phyloP scores from a whole-genome alignment of 2,113 vertebrate genomes.

The Sarotherodon lohbergeri region DNA sequence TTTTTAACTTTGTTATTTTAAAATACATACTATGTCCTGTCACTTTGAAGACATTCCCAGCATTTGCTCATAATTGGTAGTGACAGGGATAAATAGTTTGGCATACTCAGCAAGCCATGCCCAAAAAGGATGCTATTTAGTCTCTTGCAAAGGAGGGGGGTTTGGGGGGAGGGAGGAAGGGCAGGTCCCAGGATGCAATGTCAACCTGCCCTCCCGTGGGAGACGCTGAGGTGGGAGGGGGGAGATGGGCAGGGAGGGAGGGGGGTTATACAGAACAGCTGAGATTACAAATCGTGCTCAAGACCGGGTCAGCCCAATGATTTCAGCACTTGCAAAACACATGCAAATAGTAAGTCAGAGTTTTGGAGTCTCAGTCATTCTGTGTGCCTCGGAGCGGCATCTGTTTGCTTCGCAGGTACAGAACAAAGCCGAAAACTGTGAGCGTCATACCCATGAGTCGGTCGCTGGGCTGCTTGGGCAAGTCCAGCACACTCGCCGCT shows the following conservation, averaged over 20 bases:
- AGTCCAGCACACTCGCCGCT: neutral
- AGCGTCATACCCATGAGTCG: conserved; percentile 24
- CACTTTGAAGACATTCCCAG: conserved; percentile 74
- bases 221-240: too few species aligned
- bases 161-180: too few species aligned
- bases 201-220: too few species aligned
- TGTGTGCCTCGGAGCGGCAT: neutral
- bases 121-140: conserved; percentile 59
- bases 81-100: conserved; percentile 69
- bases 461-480: neutral
- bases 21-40: conserved; percentile 70
- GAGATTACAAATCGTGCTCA: conserved; percentile 60
- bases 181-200: too few species aligned
- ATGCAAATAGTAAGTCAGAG: conserved; percentile 69
- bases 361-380: conserved; percentile 37
- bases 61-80: conserved; percentile 71
- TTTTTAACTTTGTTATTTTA: conserved; percentile 50
- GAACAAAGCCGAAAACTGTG: neutral
- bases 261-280: conserved; percentile 38
- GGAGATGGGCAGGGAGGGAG: too few species aligned
- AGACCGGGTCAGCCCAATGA: conserved; percentile 54
- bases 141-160: too few species aligned
- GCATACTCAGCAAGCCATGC: conserved; percentile 76
- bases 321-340: conserved; percentile 69
- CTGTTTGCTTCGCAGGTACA: neutral